phyloP scores from a whole-genome alignment of 1,140 invertebrate species.

The Conus betulinus region DNA sequence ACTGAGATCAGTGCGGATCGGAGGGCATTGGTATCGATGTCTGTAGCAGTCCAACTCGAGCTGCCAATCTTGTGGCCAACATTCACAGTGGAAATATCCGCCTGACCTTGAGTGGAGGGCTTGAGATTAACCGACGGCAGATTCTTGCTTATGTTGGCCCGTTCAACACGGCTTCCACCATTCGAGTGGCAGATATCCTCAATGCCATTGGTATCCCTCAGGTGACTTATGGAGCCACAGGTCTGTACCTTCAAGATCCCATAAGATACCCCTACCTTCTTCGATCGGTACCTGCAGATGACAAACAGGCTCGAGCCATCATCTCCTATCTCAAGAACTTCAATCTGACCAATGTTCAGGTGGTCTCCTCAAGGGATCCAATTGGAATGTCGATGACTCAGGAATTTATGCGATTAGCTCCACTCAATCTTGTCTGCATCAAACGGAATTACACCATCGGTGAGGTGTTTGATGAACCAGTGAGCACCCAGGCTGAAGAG shows the following conservation, averaged over 20 bases:
- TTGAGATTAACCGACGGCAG: conserved; percentile 52
- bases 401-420: conserved; percentile 65
- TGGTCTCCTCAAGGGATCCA: conserved; percentile 64
- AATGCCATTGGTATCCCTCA: conserved; percentile 84
- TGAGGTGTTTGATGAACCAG: conserved; percentile 50
- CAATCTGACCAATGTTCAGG: conserved; percentile 66
- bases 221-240: conserved; percentile 80
- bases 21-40: conserved; percentile 67
- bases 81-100: conserved; percentile 64
- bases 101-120: conserved; percentile 45
- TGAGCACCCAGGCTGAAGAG: neutral
- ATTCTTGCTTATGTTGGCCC: conserved; percentile 71
- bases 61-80: conserved; percentile 71
- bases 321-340: conserved; percentile 72
- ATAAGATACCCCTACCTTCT: conserved; percentile 84
- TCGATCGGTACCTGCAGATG: conserved; percentile 87
- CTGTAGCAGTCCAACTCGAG: conserved; percentile 66
- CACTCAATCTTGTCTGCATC: conserved; percentile 67
- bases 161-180: conserved; percentile 80
- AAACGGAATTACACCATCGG: conserved; percentile 62
- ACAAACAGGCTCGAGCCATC: conserved; percentile 87
- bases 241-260: conserved; percentile 73
- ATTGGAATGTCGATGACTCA: conserved; percentile 59
- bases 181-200: conserved; percentile 83
- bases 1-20: conserved; percentile 61